Base-by-base conservation (phyloP, 1,140 invertebrate genomes). In the Lepidurus packardi region DNA sequence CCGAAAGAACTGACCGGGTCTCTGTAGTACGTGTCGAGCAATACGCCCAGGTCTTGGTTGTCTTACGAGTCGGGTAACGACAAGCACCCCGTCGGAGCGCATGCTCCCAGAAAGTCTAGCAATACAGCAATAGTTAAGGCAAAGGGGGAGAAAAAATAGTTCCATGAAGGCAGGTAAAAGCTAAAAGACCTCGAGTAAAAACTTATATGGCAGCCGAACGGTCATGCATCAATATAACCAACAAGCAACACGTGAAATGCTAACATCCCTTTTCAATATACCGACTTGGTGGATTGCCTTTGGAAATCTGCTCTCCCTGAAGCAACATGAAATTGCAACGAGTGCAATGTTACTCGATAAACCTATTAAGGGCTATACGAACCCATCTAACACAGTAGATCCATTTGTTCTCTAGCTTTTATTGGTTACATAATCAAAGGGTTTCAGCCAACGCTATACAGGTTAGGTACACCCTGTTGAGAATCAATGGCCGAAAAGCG, bases 381-480 rank as follows among this genome's bases (percentile, higher is more conserved):
- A 21, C 16, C 21, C 16, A 65, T 65, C 13, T 65, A 65, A 21
- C 21, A 65, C 53, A 65, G 5, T 65, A 16, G 53, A 13, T 65
- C 53, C 53, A 65, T 65, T 65, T 65, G 53, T n/a, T 65, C 16
- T n/a, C 53, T 9, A 65, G 53, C 13, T 65, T 65, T 65, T 65
- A 65, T 65, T n/a, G 53, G 16, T 0, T 21, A 16, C 13, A 65
- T 34, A 34, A 34, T 34, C 34, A 34, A 34, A 34, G 34, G 34
- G 34, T 34, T 34, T 34, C 34, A 3, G 34, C 34, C 34, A 34
- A 34, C 34, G 34, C 4, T 34, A 34, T 34, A 4, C 4, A 34
- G 3, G 34, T 65, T 65, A 65, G 2, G 21, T 21, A 65, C 53
- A 65, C 53, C 6, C 45, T 11, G 16, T 7, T 65, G 21, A 7